These are phyloP conservation scores for Paratilapia polleni DNA, from an alignment of 2,113 vertebrate species.

Conservation along the genomic window DNA sequence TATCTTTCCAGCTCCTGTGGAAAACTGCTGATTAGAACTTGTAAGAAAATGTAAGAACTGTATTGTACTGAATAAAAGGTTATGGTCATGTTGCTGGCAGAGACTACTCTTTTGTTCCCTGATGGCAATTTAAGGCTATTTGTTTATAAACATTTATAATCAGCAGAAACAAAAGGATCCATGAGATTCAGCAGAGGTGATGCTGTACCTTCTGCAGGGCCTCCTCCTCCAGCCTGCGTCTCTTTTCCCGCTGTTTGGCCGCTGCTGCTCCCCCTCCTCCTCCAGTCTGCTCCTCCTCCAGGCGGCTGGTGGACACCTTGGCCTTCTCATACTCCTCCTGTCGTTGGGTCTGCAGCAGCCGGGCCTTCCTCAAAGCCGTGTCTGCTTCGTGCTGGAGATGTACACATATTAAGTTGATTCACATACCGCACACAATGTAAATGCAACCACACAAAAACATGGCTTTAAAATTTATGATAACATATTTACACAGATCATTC, in stretches of 20 bases:
- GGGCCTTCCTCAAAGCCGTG: slow-evolving; percentile 89
- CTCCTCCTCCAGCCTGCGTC: slow-evolving; percentile 91
- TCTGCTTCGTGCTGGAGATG: slow-evolving; percentile 90
- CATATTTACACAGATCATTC: neutral
- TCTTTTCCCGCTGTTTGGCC: slow-evolving; percentile 91
- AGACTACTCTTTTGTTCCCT: neutral
- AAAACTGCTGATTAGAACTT: neutral
- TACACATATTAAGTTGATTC: neutral
- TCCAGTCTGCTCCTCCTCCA: slow-evolving; percentile 88
- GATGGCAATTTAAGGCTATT: neutral
- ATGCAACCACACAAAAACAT: neutral
- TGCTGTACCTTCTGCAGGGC: slow-evolving; percentile 91
- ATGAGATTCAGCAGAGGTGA: neutral
- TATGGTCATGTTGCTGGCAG: neutral
- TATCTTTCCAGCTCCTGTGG: too few relatives aligned
- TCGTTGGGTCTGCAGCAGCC: slow-evolving; percentile 87
- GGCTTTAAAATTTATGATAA: neutral
- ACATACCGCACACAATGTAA: neutral
- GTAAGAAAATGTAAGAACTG: neutral
- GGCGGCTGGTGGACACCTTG: slow-evolving; percentile 87
- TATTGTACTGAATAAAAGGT: neutral
- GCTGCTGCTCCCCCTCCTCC: slow-evolving; percentile 76
- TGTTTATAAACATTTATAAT: neutral
- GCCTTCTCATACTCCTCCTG: slow-evolving; percentile 97
- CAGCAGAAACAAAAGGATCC: neutral